Evolutionary conservation across 2,888 invertebrate genomes (phyloP).

Genomic region (Catocala sponsa): DNA sequence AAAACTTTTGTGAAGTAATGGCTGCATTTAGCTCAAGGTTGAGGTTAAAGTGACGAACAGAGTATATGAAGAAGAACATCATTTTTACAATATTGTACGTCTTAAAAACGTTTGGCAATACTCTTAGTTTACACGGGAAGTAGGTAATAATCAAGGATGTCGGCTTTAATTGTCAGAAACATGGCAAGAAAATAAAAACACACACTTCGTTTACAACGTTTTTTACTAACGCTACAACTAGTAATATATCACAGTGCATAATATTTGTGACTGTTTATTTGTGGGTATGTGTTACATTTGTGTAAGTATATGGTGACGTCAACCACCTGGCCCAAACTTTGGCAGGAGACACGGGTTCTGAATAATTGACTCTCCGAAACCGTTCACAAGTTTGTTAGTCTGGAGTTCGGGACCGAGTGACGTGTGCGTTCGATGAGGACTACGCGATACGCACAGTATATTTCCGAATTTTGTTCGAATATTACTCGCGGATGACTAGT

Average conservation of each 20-base stretch:
- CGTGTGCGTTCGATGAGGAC: slow-evolving; percentile 61
- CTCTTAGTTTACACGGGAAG: too few species aligned
- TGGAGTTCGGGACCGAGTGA: slow-evolving; percentile 77
- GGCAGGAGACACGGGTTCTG: slow-evolving; percentile 83
- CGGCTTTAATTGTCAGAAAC: neutral
- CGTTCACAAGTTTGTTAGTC: slow-evolving; percentile 81
- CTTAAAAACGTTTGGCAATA: too few species aligned
- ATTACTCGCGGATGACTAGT: slow-evolving; percentile 49
- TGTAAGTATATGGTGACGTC: slow-evolving; percentile 76
- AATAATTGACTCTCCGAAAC: slow-evolving; percentile 82
- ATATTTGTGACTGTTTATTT: slow-evolving; percentile 68
- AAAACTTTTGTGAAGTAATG: too few species aligned
- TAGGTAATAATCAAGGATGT: too few species aligned
- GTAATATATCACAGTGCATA: slow-evolving; percentile 75
- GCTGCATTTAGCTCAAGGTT: too few species aligned
- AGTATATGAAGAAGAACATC: too few species aligned
- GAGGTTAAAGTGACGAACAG: too few species aligned
- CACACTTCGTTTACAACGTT: slow-evolving; percentile 30
- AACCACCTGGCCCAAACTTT: slow-evolving; percentile 83
- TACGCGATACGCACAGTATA: slow-evolving; percentile 48
- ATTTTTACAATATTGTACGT: too few species aligned
- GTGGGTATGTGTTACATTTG: slow-evolving; percentile 68
- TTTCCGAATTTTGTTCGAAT: slow-evolving; percentile 50
- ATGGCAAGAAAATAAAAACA: slow-evolving; percentile 4
- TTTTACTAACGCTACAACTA: slow-evolving; percentile 61